A percentile compares a stretch with the other conserved stretches of the same genome.
These are phyloP conservation scores for Bugula neritina DNA, from an alignment of 2,888 invertebrate species.

Conservation along the genomic window DNA sequence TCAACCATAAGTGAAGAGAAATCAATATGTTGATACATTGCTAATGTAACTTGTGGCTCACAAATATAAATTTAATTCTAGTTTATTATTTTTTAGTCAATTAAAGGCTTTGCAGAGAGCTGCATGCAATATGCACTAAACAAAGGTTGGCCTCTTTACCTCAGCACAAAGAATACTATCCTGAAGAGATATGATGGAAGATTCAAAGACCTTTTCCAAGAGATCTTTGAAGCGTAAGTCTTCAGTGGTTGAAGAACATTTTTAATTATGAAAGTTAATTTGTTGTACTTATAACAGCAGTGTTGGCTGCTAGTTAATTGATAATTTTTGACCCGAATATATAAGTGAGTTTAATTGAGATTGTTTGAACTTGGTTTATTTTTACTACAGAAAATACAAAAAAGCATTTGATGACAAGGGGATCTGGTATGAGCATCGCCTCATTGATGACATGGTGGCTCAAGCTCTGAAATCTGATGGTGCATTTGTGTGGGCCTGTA, in stretches of 20 bases:
- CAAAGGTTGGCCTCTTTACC: conserved; percentile 81
- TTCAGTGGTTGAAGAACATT: too few species aligned
- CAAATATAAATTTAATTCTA: too few species aligned
- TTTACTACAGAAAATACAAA: conserved; percentile 61
- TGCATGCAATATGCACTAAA: conserved; percentile 78
- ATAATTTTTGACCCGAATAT: too few species aligned
- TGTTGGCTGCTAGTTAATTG: too few species aligned
- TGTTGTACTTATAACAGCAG: neutral
- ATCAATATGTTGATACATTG: too few species aligned
- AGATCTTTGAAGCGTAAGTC: conserved; percentile 71
- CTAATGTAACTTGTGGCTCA: too few species aligned
- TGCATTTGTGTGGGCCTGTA: conserved; percentile 86
- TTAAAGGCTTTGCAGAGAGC: conserved; percentile 74
- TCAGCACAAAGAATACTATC: conserved; percentile 86
- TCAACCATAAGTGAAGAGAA: too few species aligned
- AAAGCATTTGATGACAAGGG: conserved; percentile 67
- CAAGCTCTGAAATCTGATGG: conserved; percentile 76
- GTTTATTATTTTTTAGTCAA: too few species aligned
- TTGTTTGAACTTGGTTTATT: too few species aligned
- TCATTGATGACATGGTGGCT: conserved; percentile 89
- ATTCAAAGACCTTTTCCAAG: conserved; percentile 87
- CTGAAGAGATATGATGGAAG: conserved; percentile 80
- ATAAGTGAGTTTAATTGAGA: too few species aligned
- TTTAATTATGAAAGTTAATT: neutral
- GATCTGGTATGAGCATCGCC: conserved; percentile 84